These are phyloP conservation scores for Morone chrysops DNA, from an alignment of 2,113 vertebrate genomes.

Conservation along the genomic window DNA sequence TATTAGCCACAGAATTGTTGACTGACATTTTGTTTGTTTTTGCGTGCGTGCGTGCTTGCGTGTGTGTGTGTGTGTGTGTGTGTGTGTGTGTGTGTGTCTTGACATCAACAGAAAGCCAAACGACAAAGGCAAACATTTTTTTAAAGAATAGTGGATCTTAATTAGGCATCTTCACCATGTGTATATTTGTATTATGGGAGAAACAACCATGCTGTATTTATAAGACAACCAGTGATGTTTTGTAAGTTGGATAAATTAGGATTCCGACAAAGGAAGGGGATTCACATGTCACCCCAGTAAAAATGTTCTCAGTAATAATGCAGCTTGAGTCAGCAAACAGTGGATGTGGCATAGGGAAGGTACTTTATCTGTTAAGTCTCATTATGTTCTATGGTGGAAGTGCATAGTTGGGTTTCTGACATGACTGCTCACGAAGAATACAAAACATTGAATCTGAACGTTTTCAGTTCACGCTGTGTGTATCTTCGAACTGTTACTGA, in stretches of 20 bases:
- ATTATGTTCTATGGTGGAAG: background rate
- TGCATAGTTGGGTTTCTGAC: background rate
- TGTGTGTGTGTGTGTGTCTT: too few species aligned
- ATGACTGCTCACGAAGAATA: background rate
- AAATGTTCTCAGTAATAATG: background rate
- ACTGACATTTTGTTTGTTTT: slow-evolving; percentile 7
- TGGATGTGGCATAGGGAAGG: background rate
- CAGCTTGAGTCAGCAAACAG: background rate
- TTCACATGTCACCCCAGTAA: background rate
- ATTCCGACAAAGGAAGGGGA: background rate
- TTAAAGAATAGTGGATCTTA: background rate
- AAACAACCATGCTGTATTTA: background rate
- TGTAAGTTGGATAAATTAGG: background rate
- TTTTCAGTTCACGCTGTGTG: background rate
- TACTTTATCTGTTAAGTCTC: too few species aligned
- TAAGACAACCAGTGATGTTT: background rate
- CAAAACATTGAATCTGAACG: background rate
- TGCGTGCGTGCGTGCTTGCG: too few species aligned
- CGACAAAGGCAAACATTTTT: background rate
- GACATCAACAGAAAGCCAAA: background rate
- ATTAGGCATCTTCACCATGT: too few species aligned
- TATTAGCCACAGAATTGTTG: slow-evolving; percentile 26
- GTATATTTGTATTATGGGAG: background rate
- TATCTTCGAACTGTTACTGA: background rate
- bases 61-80: too few species aligned